phyloP scores from a whole-genome alignment of 1,140 invertebrate genomes.

The Drosophila azteca region DNA sequence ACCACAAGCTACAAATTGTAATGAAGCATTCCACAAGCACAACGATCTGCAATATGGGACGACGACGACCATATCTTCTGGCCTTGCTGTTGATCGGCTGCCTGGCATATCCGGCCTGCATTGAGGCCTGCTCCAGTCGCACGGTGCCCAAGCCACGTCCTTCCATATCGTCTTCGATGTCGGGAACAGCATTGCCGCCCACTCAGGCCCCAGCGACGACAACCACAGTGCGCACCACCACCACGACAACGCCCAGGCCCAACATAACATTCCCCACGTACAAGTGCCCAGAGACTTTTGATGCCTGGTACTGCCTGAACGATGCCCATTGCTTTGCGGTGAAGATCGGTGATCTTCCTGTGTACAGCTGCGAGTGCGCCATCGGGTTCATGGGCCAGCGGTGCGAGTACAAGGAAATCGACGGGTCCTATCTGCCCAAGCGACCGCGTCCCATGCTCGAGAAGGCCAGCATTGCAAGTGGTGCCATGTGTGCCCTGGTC shows the following conservation, averaged over 20 bases:
- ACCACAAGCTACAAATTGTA: slow-evolving; percentile 15
- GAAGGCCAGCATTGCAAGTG: slow-evolving; percentile 95
- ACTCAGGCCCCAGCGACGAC: slow-evolving; percentile 51
- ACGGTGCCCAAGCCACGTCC: slow-evolving; percentile 92
- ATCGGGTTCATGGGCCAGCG: slow-evolving; percentile 96
- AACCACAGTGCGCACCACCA: slow-evolving; percentile 85
- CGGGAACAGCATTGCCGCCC: slow-evolving; percentile 83
- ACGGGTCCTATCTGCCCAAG: slow-evolving; percentile 92
- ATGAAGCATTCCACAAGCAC: slow-evolving; percentile 45
- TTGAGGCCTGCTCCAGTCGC: slow-evolving; percentile 92
- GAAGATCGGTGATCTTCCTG: slow-evolving; percentile 94
- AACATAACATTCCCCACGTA: slow-evolving; percentile 98
- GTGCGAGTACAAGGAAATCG: slow-evolving; percentile 96
- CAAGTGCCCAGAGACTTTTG: slow-evolving; percentile 95
- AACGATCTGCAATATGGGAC: not conserved
- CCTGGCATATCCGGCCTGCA: slow-evolving; percentile 42
- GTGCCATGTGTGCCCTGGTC: slow-evolving; percentile 93
- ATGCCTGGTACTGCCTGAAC: slow-evolving; percentile 97
- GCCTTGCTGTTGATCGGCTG: slow-evolving; percentile 49
- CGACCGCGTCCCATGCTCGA: slow-evolving; percentile 94
- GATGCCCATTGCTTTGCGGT: slow-evolving; percentile 97
- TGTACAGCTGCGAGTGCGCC: slow-evolving; percentile 97
- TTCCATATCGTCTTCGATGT: slow-evolving; percentile 73
- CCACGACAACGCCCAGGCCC: slow-evolving; percentile 88
- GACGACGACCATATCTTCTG: not conserved